Evolutionary conservation across 2,888 invertebrate genomes (phyloP).

Genomic region (Nomada ruficornis): DNA sequence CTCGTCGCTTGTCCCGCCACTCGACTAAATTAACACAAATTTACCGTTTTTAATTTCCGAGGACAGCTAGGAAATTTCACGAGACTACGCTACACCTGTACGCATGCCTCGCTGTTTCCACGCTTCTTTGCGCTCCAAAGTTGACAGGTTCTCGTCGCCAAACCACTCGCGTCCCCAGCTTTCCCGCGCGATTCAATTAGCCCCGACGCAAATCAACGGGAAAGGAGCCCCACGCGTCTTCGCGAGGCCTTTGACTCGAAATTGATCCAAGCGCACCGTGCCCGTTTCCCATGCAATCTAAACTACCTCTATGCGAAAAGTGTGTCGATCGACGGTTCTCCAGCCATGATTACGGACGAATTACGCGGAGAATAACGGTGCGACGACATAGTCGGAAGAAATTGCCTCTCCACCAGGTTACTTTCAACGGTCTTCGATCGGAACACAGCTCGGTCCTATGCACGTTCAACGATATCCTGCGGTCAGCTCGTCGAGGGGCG

Average conservation of each 20-base stretch:
- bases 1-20: too few species aligned
- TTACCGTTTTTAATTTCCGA: too few species aligned
- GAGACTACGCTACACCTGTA: too few species aligned
- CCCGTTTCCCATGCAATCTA: neutral
- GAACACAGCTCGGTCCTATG: neutral
- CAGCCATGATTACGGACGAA: conserved; percentile 26
- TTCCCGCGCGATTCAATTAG: too few species aligned
- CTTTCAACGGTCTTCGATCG: conserved; percentile 15
- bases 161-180: too few species aligned
- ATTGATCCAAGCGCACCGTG: conserved; percentile 6
- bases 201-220: too few species aligned
- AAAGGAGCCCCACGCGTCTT: neutral
- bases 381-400: conserved; percentile 7
- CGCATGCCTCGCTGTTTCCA: too few species aligned
- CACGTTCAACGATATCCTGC: conserved; percentile 23
- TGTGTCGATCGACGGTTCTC: conserved; percentile 54
- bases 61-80: too few species aligned
- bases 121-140: too few species aligned
- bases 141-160: too few species aligned
- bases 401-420: conserved; percentile 7
- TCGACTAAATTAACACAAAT: too few species aligned
- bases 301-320: conserved; percentile 17
- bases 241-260: conserved; percentile 25
- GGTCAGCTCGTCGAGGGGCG: neutral
- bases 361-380: conserved; percentile 34